Conservation (phyloP, 1,140 invertebrate species). For the Daktulosphaira vitifoliae region DNA sequence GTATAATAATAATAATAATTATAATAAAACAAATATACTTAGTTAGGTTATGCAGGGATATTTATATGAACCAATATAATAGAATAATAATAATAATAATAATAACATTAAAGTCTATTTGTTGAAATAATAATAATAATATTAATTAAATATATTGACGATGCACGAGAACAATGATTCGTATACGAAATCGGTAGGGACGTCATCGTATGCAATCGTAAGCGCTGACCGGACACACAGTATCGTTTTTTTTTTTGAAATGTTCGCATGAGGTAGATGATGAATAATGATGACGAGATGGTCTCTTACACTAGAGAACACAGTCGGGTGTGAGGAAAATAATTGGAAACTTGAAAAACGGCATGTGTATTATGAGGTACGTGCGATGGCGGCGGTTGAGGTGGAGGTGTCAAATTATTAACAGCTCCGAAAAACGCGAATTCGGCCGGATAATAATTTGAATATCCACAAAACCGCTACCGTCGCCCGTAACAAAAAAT, state of each 20-base stretch:
- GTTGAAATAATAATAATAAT: constrained; percentile 26
- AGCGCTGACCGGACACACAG: too few relatives aligned
- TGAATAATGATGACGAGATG: background rate
- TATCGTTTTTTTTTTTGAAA: too few relatives aligned
- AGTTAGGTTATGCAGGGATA: background rate
- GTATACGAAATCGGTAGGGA: background rate
- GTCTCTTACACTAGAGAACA: background rate
- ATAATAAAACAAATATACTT: constrained; percentile 2
- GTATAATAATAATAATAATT: constrained; percentile 19
- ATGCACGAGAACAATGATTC: too few relatives aligned
- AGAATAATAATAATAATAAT: constrained; percentile 10
- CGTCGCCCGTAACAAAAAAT: too few relatives aligned
- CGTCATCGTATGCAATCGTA: too few relatives aligned
- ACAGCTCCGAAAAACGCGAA: constrained; percentile 30
- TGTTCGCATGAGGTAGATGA: too few relatives aligned
- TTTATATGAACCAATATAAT: background rate
- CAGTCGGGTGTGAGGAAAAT: background rate
- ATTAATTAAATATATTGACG: constrained; percentile 1
- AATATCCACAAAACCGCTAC: too few relatives aligned
- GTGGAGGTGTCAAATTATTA: too few relatives aligned
- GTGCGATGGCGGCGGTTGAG: too few relatives aligned
- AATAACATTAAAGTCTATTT: constrained; percentile 14
- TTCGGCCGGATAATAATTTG: constrained; percentile 9
- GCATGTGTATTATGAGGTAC: too few relatives aligned
- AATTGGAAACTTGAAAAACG: too few relatives aligned